Base-by-base conservation (phyloP, 2,113 vertebrate genomes). In the Eolophus roseicapilla region DNA sequence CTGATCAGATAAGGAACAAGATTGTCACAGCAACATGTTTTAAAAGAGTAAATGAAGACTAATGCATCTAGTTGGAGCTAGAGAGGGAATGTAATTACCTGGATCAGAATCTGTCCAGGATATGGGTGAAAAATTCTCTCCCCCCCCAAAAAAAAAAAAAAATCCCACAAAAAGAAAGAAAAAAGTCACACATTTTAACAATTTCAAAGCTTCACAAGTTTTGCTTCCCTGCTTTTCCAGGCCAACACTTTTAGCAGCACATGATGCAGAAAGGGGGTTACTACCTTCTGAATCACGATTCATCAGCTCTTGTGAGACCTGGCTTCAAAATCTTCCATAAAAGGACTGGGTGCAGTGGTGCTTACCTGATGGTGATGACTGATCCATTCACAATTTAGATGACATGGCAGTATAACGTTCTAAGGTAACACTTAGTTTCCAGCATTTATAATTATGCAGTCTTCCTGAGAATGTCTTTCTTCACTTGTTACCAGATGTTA, bases 251-350 rank as follows among this genome's bases (percentile, higher is more conserved):
- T 27, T 31, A 92, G 47, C 57, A 57, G 53, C 12, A 6, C 6
- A 2, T 25, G 88, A 90, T 75, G 91, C 67, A 94, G 67, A 89
- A 85, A 16, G 52, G 67, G 47, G 60, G 27, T 78, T 86, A 33
- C 60, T 80, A 25, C 64, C 59, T 83, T 73, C 82, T 97, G 96
- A 98, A 75, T 98, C 96, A 97, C 15, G 96, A 98, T 81, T 97
- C 95, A 76, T 41, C 81, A 83, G 39, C 59, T 70, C 77, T 86
- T 91, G 85, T 39, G 68, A 76, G 62, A 95, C 89, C 92, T 95
- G 81, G 89, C 93, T 85, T 92, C 84, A 83, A 92, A 95, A 70
- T 82, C 69, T 82, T 76, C 69, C 78, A 65, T 69, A 52, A 88
- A 94, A 81, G 83, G 89, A 17, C 74, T 57, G 84, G 75, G n/a